Evolutionary conservation across 2,113 vertebrate species (phyloP).

Genomic region (Rhinopomastus cyanomelas): DNA sequence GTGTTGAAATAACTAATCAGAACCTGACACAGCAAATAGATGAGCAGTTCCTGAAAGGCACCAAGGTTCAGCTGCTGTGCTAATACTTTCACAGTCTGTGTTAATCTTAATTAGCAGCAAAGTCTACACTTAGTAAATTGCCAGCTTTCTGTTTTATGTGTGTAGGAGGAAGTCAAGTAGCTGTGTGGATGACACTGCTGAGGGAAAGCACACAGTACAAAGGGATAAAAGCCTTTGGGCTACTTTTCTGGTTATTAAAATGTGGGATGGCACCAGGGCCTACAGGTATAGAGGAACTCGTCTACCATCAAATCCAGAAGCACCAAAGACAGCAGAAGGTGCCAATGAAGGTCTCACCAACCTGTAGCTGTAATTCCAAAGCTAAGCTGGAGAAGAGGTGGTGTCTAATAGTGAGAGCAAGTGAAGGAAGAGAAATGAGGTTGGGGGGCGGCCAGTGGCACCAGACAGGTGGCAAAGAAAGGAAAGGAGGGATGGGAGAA

Average conservation of each 20-base stretch:
- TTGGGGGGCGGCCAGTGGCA: accelerated
- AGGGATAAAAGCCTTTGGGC: neutral
- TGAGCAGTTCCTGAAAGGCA: neutral
- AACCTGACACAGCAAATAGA: neutral
- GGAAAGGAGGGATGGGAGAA: neutral
- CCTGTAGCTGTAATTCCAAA: neutral
- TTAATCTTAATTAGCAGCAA: constrained; percentile 26
- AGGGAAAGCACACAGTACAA: neutral
- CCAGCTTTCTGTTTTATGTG: neutral
- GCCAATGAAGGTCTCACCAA: neutral
- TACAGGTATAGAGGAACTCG: neutral
- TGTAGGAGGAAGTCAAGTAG: neutral
- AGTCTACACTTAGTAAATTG: neutral
- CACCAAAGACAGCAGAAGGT: neutral
- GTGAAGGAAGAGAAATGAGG: neutral
- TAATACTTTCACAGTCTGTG: neutral
- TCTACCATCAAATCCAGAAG: accelerated
- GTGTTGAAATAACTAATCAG: neutral
- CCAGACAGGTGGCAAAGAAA: neutral
- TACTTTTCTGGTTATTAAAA: neutral
- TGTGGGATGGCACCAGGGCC: neutral
- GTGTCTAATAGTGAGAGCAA: neutral
- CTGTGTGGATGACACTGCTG: neutral
- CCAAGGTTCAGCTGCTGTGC: neutral
- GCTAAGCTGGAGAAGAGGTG: neutral